Evolutionary conservation across 2,113 vertebrate species (phyloP).

Genomic region (Albula glossodonta): DNA sequence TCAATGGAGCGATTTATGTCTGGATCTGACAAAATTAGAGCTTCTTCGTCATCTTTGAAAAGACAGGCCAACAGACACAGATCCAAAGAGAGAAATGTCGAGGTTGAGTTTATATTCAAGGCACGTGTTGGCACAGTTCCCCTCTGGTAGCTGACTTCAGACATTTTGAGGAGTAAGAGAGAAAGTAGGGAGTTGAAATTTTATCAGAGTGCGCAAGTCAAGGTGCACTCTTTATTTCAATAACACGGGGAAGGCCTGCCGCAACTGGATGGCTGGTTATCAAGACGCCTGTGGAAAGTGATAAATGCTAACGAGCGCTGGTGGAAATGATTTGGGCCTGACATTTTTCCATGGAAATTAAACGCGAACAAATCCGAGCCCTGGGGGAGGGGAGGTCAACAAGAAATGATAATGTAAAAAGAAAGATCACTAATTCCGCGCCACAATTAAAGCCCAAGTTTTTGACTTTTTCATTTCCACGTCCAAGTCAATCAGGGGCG

Average conservation of each 20-base stretch:
- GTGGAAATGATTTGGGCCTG: conserved; percentile 26
- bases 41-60: too few species aligned
- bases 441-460: conserved; percentile 30
- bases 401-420: conserved; percentile 27
- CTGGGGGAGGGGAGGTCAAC: conserved; percentile 20
- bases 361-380: conserved; percentile 27
- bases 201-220: conserved; percentile 11
- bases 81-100: background rate
- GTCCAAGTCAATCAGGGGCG: conserved; percentile 34
- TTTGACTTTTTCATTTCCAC: conserved; percentile 33
- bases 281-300: conserved; percentile 27
- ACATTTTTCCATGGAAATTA: conserved; percentile 37
- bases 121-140: background rate
- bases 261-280: conserved; percentile 10
- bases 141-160: background rate
- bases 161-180: background rate
- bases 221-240: conserved; percentile 20
- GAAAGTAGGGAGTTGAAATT: background rate
- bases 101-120: background rate
- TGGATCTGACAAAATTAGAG: too few species aligned
- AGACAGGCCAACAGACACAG: background rate
- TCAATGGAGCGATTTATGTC: too few species aligned
- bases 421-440: conserved; percentile 31
- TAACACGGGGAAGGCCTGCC: background rate
- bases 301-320: conserved; percentile 26